Evolutionary conservation across 1,140 invertebrate species (phyloP), one percentile per base, ranked within the genome.

Genomic region (Lepidostoma basale): DNA sequence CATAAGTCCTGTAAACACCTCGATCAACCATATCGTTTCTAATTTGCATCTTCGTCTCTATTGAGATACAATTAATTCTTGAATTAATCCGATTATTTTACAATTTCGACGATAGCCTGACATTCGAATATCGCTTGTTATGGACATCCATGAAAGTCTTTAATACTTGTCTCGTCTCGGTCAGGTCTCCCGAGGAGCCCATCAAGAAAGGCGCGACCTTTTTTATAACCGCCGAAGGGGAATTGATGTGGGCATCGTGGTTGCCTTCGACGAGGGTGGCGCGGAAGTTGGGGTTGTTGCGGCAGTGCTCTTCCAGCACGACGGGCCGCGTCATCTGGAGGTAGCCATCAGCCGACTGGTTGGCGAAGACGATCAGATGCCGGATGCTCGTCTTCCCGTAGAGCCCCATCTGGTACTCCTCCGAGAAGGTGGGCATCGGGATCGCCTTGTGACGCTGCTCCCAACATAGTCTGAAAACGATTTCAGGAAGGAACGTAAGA

Each of bases 181-280:
- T n/a, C n/a, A n/a, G n/a, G n/a, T n/a, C n/a, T n/a, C n/a, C n/a
- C n/a, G n/a, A n/a, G n/a, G n/a, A n/a, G n/a, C 59, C 70, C n/a
- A 47, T 33, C 23, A 73, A 36, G 58, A 73, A 73, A 6, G 49
- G 36, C 5, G 54, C 40, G 0, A 73, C 59, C 20, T 62, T 22
- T 10, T 16, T 3, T 2, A 63, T 67, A 0, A 73, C 49, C 23
- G 20, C 2, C 25, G 56, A 49, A 3, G 67, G 70, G 1, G 30
- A 56, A 25, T 73, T 73, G 18, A 73, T 18, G 65, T 73, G 70
- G 1, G 69, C 67, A 33, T 73, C 70, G 45, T 73, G 70, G 36
- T 69, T 69, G 12, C 70, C 70, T 26, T 69, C 47, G 20, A 73
- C 67, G 9, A 73, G 12, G n/a, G 59, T 47, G 3, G 67, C n/a